These are phyloP conservation scores for Drosophila carrolli DNA, from an alignment of 1,140 invertebrate species.

Conservation along the genomic window DNA sequence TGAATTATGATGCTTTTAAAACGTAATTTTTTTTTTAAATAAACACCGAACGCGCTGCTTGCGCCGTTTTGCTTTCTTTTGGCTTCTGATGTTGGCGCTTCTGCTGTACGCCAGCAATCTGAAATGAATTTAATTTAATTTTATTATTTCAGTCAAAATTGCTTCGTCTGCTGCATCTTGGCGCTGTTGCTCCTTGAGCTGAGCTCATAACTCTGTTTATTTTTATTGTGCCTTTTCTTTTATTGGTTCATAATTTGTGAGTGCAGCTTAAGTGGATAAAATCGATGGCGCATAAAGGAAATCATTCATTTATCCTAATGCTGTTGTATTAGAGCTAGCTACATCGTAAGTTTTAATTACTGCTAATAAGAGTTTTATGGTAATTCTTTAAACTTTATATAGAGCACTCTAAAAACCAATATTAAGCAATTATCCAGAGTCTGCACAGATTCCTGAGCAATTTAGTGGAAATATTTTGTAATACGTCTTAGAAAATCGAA, in stretches of 20 bases:
- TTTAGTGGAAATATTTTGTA: conserved; percentile 1
- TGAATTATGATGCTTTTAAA: conserved; percentile 83
- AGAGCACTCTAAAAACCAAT: not conserved
- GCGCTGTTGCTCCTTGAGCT: conserved; percentile 25
- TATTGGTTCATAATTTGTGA: conserved; percentile 54
- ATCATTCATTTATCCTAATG: not conserved
- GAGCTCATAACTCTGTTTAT: conserved; percentile 71
- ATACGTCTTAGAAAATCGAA: conserved; percentile 37
- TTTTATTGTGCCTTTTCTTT: conserved; percentile 54
- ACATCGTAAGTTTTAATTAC: conserved; percentile 5
- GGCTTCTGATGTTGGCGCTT: conserved; percentile 22
- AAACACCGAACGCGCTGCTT: conserved; percentile 60
- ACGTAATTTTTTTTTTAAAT: conserved; percentile 81
- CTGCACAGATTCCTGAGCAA: not conserved
- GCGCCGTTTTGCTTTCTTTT: conserved; percentile 23
- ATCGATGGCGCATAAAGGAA: conserved; percentile 10
- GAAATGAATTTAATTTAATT: conserved; percentile 81
- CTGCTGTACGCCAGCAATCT: conserved; percentile 58
- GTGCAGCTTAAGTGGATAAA: conserved; percentile 48
- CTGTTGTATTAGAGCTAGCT: not conserved
- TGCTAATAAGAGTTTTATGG: not conserved
- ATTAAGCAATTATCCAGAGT: conserved; percentile 1
- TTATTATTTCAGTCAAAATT: conserved; percentile 81
- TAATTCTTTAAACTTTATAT: not conserved
- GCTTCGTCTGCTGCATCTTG: conserved; percentile 43